These are phyloP conservation scores for Chironex yamaguchii DNA, from an alignment of 30 jellyfish, hydroid and myxozoan genomes.

Conservation along the genomic window DNA sequence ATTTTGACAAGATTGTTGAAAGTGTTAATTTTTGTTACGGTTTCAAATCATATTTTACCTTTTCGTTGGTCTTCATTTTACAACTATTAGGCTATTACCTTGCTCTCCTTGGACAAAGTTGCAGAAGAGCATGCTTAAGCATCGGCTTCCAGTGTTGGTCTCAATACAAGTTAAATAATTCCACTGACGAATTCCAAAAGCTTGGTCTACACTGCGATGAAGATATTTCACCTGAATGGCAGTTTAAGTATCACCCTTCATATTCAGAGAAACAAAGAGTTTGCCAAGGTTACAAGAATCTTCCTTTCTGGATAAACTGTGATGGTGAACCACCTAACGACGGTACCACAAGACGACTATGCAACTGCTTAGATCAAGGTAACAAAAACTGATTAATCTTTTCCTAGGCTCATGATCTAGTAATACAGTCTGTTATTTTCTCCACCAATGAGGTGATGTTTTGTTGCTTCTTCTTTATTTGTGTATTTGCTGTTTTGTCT, in stretches of 20 bases:
- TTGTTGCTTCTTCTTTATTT: too few relatives aligned
- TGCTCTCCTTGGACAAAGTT: conserved; percentile 21
- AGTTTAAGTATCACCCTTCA: conserved; percentile 36
- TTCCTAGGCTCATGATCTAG: too few relatives aligned
- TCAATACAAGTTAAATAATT: conserved; percentile 16
- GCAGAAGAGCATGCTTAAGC: neutral
- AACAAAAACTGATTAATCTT: too few relatives aligned
- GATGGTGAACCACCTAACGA: conserved; percentile 64
- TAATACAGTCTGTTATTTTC: too few relatives aligned
- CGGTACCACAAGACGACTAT: conserved; percentile 39
- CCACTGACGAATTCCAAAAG: neutral
- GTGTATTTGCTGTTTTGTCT: too few relatives aligned
- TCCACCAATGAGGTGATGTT: too few relatives aligned
- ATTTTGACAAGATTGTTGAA: too few relatives aligned
- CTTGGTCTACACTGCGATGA: conserved; percentile 44
- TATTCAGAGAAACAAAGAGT: conserved; percentile 7
- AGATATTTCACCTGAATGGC: neutral
- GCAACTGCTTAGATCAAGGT: conserved; percentile 68
- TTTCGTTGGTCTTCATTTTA: too few relatives aligned
- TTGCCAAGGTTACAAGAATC: conserved; percentile 47
- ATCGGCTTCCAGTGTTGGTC: conserved; percentile 24
- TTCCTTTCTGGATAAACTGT: conserved; percentile 14
- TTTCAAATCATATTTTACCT: too few relatives aligned
- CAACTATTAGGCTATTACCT: conserved; percentile 35
- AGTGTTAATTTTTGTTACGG: too few relatives aligned